Evolutionary conservation across 2,888 invertebrate genomes (phyloP), one percentile per base, ranked within the genome.

Genomic region (Laothoe populi): DNA sequence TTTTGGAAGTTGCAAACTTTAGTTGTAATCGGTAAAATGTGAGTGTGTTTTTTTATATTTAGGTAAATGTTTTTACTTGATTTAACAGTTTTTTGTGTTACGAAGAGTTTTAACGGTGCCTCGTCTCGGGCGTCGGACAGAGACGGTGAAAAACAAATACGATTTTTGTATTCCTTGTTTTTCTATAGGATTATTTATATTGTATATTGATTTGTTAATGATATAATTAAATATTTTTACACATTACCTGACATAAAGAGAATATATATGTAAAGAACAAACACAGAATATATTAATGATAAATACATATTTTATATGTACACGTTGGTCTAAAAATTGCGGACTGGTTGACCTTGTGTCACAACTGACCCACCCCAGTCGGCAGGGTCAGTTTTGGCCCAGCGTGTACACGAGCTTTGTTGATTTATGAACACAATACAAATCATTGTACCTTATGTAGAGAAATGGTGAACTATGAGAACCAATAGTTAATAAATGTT

Each of bases 401-500:
- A 76, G 73, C 69, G 68, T 78, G 69, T 73, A 79, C 75, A 67
- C 73, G 73, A 70, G 89, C 90, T 92, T 92, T 88, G 90, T 91
- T 92, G 84, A 83, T 90, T 90, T 88, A 81, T 87, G 72, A 83
- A 84, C 78, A 73, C 86, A 82, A 84, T 58, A 58, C 87, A 90
- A 88, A 86, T 86, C 83, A 86, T 84, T 92, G 90, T 92, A 92
- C 92, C 92, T 92, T 79, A 84, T 77, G 82, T 92, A 92, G 91
- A 71, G 35, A 72, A 77, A 82, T 77, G 79, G 78, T 83, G 84
- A 82, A 82, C 76, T 88, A 85, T 88, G 86, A 87, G 90, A 91
- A 92, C 90, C 91, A 90, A 92, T 90, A 92, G 90, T 79, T 73
- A 90, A 88, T 90, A 91, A 89, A 92, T 87, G 90, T 91, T 91